Conservation (phyloP, 2,797 vertebrate species). For the Chelidonichthys spinosus region DNA sequence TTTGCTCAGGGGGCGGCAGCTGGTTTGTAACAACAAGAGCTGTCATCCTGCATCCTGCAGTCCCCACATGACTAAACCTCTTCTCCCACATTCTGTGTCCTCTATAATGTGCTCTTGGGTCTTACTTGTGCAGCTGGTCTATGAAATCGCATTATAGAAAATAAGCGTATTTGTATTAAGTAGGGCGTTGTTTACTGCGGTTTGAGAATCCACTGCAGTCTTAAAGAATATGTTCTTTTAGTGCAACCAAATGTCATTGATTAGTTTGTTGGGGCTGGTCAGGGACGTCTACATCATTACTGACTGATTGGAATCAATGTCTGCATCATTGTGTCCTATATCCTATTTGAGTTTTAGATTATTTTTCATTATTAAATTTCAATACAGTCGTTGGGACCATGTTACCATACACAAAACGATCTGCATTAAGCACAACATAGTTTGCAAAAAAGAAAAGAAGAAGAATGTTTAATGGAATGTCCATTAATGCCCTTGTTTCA, state of each 20-base stretch:
- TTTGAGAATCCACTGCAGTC: background rate
- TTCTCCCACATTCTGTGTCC: constrained; percentile 11
- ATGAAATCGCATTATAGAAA: constrained; percentile 20
- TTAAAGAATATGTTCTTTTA: background rate
- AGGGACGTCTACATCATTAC: constrained; percentile 2
- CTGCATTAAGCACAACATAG: background rate
- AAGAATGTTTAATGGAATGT: background rate
- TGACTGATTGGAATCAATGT: background rate
- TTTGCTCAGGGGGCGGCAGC: constrained; percentile 27
- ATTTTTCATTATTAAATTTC: background rate
- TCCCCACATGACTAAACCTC: constrained; percentile 34
- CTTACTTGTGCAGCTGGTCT: background rate
- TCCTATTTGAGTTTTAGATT: background rate
- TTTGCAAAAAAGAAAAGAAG: background rate
- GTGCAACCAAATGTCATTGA: background rate
- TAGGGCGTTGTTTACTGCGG: background rate
- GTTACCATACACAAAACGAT: background rate
- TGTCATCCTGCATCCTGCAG: constrained; percentile 19
- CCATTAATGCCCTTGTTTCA: background rate
- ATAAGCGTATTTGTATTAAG: background rate
- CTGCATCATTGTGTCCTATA: background rate
- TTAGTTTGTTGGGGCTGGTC: background rate
- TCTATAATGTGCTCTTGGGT: constrained; percentile 3
- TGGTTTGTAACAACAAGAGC: constrained; percentile 40
- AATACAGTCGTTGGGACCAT: background rate